Evolutionary conservation across 2,113 vertebrate genomes (phyloP), one percentile per base, ranked within the genome.

Genomic region (Pseudopodoces humilis): DNA sequence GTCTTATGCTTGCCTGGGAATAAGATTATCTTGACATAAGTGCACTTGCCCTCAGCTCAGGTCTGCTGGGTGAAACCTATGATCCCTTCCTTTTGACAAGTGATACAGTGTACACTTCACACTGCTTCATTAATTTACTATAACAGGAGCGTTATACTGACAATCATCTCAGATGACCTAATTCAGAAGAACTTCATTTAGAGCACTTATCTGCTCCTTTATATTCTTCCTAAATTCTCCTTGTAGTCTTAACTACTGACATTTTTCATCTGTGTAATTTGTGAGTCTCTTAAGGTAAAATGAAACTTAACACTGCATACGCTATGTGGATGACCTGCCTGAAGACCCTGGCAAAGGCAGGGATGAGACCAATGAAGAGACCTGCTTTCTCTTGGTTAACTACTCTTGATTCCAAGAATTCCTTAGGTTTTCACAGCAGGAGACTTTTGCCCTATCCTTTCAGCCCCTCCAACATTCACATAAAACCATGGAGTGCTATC

Each of bases 21-120:
- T 44, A 50, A 41, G 24, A 27, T 74, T 81, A 72, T 30, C 18
- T 52, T 55, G 70, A 21, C 13, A 41, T 27, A 67, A 71, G 10
- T 43, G 71, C 31, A 59, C 22, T n/a, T 71, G n/a, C 11, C 59
- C 64, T 25, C 60, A 68, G 17, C 24, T 20, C 53, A 15, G 4
- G 5, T 44, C 53, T 81, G 44, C 18, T 33, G 55, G 17, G 47
- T 11, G 5, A 83, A 92, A 83, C 9, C 52, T 59, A 5, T 2
- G 3, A 52, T 55, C 59, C 21, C 17, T 56, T 52, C 56, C 62
- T 81, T 88, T 12, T 28, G 33, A 31, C 20, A 65, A 72, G 49
- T 2, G 0, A 13, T 52, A 43, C 1, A 7, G 4, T 15, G 8
- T 15, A n/a, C 43, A 60, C 5, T 75, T 17, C 50, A 75, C 35